Conservation (phyloP, 2,888 invertebrate genomes). For the Clivina fossor region DNA sequence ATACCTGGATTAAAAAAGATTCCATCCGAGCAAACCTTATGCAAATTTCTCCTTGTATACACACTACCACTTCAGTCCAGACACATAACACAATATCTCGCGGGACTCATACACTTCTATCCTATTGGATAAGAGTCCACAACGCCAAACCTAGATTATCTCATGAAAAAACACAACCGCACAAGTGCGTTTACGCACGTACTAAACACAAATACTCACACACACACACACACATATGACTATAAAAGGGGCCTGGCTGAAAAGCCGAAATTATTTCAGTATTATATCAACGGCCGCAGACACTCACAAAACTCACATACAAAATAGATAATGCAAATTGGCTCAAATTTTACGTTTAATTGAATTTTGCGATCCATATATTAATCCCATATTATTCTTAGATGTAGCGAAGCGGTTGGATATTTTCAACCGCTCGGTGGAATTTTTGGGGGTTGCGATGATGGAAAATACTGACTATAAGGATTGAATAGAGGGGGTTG, state of each 20-base stretch:
- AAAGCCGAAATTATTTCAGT: background rate
- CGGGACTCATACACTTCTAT: constrained; percentile 14
- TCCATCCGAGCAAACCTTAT: constrained; percentile 14
- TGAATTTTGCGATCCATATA: constrained; percentile 41
- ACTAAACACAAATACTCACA: background rate
- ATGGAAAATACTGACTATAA: no score
- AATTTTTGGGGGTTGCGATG: no score
- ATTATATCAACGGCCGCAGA: no score
- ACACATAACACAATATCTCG: background rate
- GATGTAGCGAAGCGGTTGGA: constrained; percentile 34
- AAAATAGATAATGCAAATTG: constrained; percentile 31
- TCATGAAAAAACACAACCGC: constrained; percentile 27
- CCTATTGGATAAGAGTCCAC: constrained; percentile 28
- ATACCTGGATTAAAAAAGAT: constrained; percentile 31
- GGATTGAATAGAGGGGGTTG: no score
- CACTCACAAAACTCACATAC: constrained; percentile 8
- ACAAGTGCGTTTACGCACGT: constrained; percentile 5
- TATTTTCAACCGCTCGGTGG: no score
- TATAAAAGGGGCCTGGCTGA: constrained; percentile 1
- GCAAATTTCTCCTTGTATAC: constrained; percentile 23
- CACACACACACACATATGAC: background rate
- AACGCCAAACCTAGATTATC: constrained; percentile 32
- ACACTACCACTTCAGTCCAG: no score
- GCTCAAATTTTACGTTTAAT: constrained; percentile 41
- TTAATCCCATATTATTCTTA: constrained; percentile 42